Evolutionary conservation across 2,888 invertebrate species (phyloP).

Genomic region (Proisotoma minuta): DNA sequence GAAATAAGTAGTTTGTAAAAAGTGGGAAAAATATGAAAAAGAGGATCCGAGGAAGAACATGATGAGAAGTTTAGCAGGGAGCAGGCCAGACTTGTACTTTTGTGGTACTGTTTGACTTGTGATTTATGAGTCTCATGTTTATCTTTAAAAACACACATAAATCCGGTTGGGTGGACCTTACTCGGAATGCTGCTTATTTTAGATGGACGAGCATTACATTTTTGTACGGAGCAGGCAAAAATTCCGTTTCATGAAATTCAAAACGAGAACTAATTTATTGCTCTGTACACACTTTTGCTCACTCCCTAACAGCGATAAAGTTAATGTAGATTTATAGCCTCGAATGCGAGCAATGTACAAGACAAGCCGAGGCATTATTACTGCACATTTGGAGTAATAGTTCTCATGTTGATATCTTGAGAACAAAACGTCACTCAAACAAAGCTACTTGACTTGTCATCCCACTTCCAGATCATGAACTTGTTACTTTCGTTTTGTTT

Average conservation of each 20-base stretch:
- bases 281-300: neutral
- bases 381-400: neutral
- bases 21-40: neutral
- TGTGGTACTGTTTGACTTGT: neutral
- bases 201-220: constrained; percentile 7
- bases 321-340: constrained; percentile 11
- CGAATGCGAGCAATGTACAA: neutral
- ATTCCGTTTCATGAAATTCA: neutral
- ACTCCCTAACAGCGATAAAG: constrained; percentile 4
- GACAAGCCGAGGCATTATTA: neutral
- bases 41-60: neutral
- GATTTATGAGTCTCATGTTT: constrained; percentile 13
- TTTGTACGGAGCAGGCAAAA: neutral
- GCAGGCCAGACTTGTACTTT: neutral
- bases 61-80: neutral
- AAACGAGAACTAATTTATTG: neutral
- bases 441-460: constrained; percentile 6
- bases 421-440: constrained; percentile 1
- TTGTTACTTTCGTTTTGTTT: neutral
- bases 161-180: constrained; percentile 5
- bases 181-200: neutral
- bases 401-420: neutral
- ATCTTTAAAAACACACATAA: constrained; percentile 15
- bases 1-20: neutral
- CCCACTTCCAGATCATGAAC: constrained; percentile 10